These are phyloP conservation scores for Drosophila tsacasi DNA, from an alignment of 1,140 invertebrate genomes.

Conservation along the genomic window DNA sequence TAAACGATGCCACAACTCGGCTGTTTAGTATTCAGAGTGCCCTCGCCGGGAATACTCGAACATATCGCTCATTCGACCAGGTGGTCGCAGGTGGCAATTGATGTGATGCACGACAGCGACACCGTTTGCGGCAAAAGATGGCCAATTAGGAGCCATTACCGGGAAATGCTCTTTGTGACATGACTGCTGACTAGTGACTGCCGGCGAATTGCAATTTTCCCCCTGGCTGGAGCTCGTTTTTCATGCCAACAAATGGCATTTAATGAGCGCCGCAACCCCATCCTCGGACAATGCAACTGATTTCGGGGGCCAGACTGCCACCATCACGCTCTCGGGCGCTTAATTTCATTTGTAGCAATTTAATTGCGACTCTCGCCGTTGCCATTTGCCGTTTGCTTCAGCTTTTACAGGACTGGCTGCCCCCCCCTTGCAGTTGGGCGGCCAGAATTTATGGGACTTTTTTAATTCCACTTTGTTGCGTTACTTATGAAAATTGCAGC, in stretches of 20 bases:
- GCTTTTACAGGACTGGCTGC: slow-evolving; percentile 1
- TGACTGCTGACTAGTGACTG: not conserved
- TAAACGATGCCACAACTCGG: not conserved
- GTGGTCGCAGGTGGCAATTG: slow-evolving; percentile 13
- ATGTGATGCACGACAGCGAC: slow-evolving; percentile 25
- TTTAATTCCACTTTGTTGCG: slow-evolving; percentile 63
- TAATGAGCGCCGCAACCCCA: slow-evolving; percentile 43
- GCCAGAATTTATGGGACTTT: slow-evolving; percentile 61
- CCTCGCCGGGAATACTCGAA: slow-evolving; percentile 5
- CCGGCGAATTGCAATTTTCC: slow-evolving; percentile 12
- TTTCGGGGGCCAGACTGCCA: slow-evolving; percentile 39
- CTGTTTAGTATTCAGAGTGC: slow-evolving; percentile 40
- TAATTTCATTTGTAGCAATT: slow-evolving; percentile 81
- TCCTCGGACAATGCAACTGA: slow-evolving; percentile 58
- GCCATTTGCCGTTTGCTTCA: slow-evolving; percentile 30
- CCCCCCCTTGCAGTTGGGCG: not conserved
- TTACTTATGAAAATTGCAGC: slow-evolving; percentile 66
- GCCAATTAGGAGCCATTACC: slow-evolving; percentile 37
- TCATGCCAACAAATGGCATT: slow-evolving; percentile 49
- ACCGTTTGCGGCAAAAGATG: slow-evolving; percentile 24
- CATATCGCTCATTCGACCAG: slow-evolving; percentile 22
- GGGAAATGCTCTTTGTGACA: slow-evolving; percentile 8
- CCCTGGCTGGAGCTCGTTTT: slow-evolving; percentile 7
- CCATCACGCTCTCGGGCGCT: slow-evolving; percentile 68
- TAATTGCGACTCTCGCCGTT: slow-evolving; percentile 60